Percentiles rank a stretch among this genome's conserved stretches.
phyloP scores from a whole-genome alignment of 2,797 vertebrate genomes.

The Xerus rutilus region DNA sequence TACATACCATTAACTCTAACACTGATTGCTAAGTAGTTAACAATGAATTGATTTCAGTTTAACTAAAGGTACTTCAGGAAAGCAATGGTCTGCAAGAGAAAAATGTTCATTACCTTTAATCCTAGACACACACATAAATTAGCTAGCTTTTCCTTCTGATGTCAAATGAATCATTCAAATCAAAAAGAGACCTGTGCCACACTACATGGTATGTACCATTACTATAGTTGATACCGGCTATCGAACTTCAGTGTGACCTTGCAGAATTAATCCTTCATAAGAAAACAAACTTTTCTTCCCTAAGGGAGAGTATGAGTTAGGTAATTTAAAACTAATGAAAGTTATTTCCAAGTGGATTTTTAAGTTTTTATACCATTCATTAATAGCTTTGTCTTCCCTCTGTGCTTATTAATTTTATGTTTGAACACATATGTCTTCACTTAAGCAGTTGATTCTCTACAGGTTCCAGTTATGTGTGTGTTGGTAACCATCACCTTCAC shows the following conservation, averaged over 20 bases:
- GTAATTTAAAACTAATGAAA: slow-evolving; percentile 82
- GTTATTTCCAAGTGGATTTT: slow-evolving; percentile 83
- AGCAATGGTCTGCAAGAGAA: slow-evolving; percentile 78
- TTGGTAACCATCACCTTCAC: slow-evolving; percentile 82
- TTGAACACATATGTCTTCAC: slow-evolving; percentile 73
- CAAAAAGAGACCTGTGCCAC: slow-evolving; percentile 1
- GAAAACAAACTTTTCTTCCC: slow-evolving; percentile 78
- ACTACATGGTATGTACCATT: background rate
- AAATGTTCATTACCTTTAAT: slow-evolving; percentile 71
- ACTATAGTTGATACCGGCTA: background rate
- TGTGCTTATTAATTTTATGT: slow-evolving; percentile 85
- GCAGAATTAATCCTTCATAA: slow-evolving; percentile 43
- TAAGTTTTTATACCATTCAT: slow-evolving; percentile 83
- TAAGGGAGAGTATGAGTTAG: slow-evolving; percentile 77
- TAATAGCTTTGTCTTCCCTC: slow-evolving; percentile 82
- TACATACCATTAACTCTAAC: slow-evolving; percentile 73
- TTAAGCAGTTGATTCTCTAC: slow-evolving; percentile 72
- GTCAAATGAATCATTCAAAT: slow-evolving; percentile 66
- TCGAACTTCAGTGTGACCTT: slow-evolving; percentile 60
- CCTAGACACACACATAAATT: slow-evolving; percentile 68
- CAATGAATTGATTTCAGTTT: slow-evolving; percentile 76
- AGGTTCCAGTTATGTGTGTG: slow-evolving; percentile 67
- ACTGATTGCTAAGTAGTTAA: slow-evolving; percentile 78
- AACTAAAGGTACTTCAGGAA: slow-evolving; percentile 78
- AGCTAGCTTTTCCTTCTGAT: slow-evolving; percentile 63